Evolutionary conservation across 2,113 vertebrate species (phyloP).

Genomic region (Ranitomeya imitator): DNA sequence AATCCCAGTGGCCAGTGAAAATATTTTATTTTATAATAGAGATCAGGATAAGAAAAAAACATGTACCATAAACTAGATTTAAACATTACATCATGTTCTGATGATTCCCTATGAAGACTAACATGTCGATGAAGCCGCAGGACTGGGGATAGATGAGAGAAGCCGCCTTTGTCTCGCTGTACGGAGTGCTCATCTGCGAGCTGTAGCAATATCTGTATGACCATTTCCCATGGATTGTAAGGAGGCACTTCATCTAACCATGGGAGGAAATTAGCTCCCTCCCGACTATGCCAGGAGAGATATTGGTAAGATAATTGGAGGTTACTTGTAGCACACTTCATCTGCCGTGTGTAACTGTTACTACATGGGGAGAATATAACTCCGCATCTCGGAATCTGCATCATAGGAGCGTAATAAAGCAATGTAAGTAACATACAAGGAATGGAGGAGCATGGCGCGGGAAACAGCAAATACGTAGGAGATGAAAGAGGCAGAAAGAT

Average conservation of each 20-base stretch:
- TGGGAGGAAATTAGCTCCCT: conserved; percentile 57
- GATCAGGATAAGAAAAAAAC: too few relatives aligned
- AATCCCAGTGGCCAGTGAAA: too few relatives aligned
- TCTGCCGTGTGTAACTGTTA: conserved; percentile 56
- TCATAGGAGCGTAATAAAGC: neutral
- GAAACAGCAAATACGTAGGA: neutral
- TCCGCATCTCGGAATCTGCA: conserved; percentile 56
- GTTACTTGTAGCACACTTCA: conserved; percentile 31
- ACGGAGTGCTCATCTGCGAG: conserved; percentile 47
- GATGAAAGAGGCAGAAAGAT: neutral
- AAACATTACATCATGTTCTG: too few relatives aligned
- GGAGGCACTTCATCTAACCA: conserved; percentile 46
- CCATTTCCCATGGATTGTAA: conserved; percentile 28
- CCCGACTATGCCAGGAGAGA: conserved; percentile 20
- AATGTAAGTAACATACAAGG: neutral
- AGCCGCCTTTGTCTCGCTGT: neutral
- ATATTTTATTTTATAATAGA: too few relatives aligned
- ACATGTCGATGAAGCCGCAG: neutral
- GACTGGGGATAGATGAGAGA: neutral
- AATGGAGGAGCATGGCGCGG: neutral
- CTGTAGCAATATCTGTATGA: conserved; percentile 31
- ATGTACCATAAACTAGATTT: too few relatives aligned
- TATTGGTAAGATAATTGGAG: conserved; percentile 52
- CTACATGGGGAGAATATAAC: conserved; percentile 58
- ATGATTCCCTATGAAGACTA: neutral